These are phyloP conservation scores for Eciton burchellii DNA, from an alignment of 1,140 invertebrate species.

Conservation along the genomic window DNA sequence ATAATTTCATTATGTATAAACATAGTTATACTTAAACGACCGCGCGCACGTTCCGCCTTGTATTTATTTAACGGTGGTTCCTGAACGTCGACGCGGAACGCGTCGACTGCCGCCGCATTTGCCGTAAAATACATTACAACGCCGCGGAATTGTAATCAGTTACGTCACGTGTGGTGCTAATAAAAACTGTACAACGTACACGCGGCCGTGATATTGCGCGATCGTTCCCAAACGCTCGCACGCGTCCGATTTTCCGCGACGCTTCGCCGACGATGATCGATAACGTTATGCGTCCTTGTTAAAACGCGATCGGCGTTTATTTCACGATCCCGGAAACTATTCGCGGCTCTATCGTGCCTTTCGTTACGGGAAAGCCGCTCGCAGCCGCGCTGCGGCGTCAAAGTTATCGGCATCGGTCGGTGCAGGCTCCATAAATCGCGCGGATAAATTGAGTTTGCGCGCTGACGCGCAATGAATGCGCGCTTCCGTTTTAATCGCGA, in stretches of 20 bases:
- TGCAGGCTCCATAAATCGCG: slow-evolving; percentile 63
- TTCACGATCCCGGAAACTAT: not conserved
- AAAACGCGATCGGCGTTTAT: not conserved
- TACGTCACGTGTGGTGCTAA: not conserved
- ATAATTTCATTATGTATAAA: slow-evolving; percentile 51
- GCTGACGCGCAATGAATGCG: slow-evolving; percentile 58
- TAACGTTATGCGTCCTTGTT: not conserved
- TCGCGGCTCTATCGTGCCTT: not conserved
- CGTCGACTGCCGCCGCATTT: not conserved
- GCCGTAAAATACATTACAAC: slow-evolving; percentile 18
- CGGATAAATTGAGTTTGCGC: slow-evolving; percentile 54
- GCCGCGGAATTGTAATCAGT: slow-evolving; percentile 1
- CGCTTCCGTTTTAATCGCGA: slow-evolving; percentile 64
- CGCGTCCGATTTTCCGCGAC: not conserved
- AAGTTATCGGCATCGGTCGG: slow-evolving; percentile 12
- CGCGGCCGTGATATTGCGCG: not conserved
- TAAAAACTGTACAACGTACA: not conserved
- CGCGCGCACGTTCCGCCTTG: not conserved
- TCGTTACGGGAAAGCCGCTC: not conserved
- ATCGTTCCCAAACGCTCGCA: not conserved
- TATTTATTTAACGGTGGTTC: slow-evolving; percentile 36
- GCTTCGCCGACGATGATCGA: too few species aligned
- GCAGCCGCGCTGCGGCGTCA: not conserved
- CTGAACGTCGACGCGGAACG: not conserved
- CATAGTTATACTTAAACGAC: slow-evolving; percentile 38